Percentiles rank a stretch among this genome's conserved stretches.
These are phyloP conservation scores for Clamator glandarius DNA, from an alignment of 2,797 vertebrate species.

Conservation along the genomic window DNA sequence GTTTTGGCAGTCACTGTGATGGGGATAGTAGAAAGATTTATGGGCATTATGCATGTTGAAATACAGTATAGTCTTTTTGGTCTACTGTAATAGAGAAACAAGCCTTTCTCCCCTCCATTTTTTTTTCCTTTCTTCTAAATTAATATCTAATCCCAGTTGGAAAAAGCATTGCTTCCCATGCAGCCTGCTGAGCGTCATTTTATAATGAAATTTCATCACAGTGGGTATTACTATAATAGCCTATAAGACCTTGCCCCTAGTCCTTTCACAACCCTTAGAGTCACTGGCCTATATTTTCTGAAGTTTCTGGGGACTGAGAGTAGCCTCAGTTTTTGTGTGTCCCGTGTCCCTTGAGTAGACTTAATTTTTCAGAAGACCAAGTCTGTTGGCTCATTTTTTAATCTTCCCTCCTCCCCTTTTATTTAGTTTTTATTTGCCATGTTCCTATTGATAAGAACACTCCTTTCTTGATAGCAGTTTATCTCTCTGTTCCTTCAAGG, in stretches of 20 bases:
- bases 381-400: neutral
- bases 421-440: neutral
- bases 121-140: neutral
- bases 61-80: neutral
- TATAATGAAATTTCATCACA: conserved; percentile 29
- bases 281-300: conserved; percentile 19
- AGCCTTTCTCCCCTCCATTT: neutral
- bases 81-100: neutral
- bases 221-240: neutral
- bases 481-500: neutral
- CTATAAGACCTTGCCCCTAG: neutral
- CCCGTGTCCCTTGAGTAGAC: neutral
- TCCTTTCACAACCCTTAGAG: neutral
- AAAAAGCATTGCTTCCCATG: neutral
- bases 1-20: neutral
- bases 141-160: neutral
- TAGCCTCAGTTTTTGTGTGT: neutral
- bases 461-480: neutral
- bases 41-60: neutral
- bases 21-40: neutral
- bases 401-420: neutral
- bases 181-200: neutral
- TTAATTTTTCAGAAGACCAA: neutral
- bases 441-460: neutral
- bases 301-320: neutral